Base-by-base conservation (phyloP, 1,140 invertebrate species). In the Drosophila chauvacae region DNA sequence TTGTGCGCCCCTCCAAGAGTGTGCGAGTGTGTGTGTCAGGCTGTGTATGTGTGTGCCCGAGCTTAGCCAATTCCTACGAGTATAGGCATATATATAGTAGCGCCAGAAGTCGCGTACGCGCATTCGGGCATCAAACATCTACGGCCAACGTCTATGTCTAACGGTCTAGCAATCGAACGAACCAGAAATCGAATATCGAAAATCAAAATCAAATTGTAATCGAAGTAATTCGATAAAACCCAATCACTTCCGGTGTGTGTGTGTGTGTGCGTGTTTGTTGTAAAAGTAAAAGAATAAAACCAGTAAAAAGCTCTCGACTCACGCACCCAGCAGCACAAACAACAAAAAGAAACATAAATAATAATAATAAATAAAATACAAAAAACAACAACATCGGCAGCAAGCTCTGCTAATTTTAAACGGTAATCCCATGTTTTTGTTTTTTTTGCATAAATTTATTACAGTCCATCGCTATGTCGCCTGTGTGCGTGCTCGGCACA, bases 351-450 rank as follows among this genome's bases (percentile, higher is more conserved):
- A 33, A 45, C 70, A 66, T 59, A 41, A 65, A 63, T 77, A 78
- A 58, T 39, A 56, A 48, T 61, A 62, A 69, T 39, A 66, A 66
- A 66, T 20, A 53, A 53, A 66, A 65, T 59, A 51, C 26, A 51
- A 51, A 16, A 7, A 33, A 51, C 26, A 18, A 59, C 47, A 74
- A 57, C 55, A 66, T 66, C 58, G 63, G 62, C 65, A 86, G 47
- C 65, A 71, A 84, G 68, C 68, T 61, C 80, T 74, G 68, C 61
- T 88, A 88, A 87, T 80, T 87, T 84, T 51, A 63, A 87, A 88
- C 80, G 85, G 83, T 87, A 87, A 87, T 88, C 84, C 81, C 87
- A 61, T 80, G 47, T 60, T 68, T 68, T 77, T 63, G 62, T 68
- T 45, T 45, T 20, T 45, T 11, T 20, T 80, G 66, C 71, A 73